Evolutionary conservation across 2,888 invertebrate genomes (phyloP), one percentile per base, ranked within the genome.

Genomic region (Perithous albicinctus): DNA sequence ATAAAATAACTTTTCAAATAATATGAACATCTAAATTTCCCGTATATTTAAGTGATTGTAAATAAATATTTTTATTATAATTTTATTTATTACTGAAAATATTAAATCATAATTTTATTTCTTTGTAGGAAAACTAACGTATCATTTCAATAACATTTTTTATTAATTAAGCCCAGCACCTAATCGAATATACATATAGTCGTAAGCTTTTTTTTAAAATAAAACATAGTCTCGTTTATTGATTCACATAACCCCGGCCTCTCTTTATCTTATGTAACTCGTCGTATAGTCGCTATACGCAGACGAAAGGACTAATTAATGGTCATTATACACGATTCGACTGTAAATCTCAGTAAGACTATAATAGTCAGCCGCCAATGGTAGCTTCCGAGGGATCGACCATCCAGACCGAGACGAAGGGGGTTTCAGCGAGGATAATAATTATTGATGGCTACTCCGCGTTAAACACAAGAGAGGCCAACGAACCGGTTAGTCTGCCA

Each of bases 381-480:
- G 54, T 23, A 10, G 41, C n/a, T 61, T 35, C 51, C n/a, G 56
- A 64, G 29, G 29, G 67, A 4, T 43, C 59, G 38, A 23, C 23
- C 38, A 38, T 15, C 69, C 56, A 26, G 26, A n/a, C n/a, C 51
- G 72, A 54, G 59, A 15, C 35, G 26, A 59, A 32, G 23, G 56
- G 41, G 4, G 46, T 61, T 26, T n/a, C n/a, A n/a, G 56, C 48
- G 70, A 26, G 46, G 66, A 72, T 78, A 82, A 82, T 78, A 70
- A 78, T 78, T 78, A 78, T 78, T 75, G 70, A 82, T 82, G 61
- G 35, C 70, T 61, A 74, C 64, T 70, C 64, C 12, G 18, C 59
- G 59, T 48, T 66, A 66, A 61, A 23, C 20, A 18, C 43, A 63
- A 56, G 43, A 51, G 18, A 43, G 48, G 23, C 46, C 43, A 63